These are phyloP conservation scores for Gouania willdenowi DNA, from an alignment of 2,797 vertebrate genomes.

Conservation along the genomic window DNA sequence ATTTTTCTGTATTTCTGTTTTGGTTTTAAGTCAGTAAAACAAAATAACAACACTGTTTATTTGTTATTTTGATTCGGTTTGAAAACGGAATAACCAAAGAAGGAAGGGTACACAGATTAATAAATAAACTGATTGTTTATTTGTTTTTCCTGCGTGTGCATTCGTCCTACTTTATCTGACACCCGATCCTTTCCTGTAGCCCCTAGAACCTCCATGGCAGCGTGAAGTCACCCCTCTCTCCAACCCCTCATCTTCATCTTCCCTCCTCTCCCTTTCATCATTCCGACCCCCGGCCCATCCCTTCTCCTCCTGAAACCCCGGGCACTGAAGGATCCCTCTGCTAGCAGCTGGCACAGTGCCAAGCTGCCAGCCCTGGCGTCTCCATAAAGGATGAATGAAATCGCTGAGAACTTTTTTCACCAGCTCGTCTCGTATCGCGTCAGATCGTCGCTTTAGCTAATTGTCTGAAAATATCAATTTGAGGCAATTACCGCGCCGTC, in stretches of 20 bases:
- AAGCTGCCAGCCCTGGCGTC: constrained; percentile 80
- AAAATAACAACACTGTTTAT: no score
- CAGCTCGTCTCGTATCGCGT: constrained; percentile 68
- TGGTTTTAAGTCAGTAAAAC: no score
- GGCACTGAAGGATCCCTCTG: constrained; percentile 82
- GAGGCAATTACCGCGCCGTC: constrained; percentile 68
- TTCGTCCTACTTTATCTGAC: constrained; percentile 76
- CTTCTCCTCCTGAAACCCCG: constrained; percentile 79
- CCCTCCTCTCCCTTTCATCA: constrained; percentile 81
- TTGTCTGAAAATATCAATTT: constrained; percentile 71
- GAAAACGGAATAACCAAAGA: no score
- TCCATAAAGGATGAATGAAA: constrained; percentile 76
- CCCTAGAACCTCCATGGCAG: constrained; percentile 86
- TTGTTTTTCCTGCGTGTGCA: constrained; percentile 48
- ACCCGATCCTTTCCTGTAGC: constrained; percentile 70
- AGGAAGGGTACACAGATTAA: no score
- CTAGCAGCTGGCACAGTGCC: constrained; percentile 85
- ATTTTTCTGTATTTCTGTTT: no score
- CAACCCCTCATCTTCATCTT: constrained; percentile 61
- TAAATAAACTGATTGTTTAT: no score
- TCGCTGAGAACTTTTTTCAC: constrained; percentile 75
- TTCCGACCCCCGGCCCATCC: constrained; percentile 85
- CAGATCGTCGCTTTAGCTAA: constrained; percentile 72
- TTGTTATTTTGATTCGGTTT: no score
- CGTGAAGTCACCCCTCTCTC: constrained; percentile 74